Evolutionary conservation across 2,888 invertebrate species (phyloP).

Genomic region (Archips crataeganus): DNA sequence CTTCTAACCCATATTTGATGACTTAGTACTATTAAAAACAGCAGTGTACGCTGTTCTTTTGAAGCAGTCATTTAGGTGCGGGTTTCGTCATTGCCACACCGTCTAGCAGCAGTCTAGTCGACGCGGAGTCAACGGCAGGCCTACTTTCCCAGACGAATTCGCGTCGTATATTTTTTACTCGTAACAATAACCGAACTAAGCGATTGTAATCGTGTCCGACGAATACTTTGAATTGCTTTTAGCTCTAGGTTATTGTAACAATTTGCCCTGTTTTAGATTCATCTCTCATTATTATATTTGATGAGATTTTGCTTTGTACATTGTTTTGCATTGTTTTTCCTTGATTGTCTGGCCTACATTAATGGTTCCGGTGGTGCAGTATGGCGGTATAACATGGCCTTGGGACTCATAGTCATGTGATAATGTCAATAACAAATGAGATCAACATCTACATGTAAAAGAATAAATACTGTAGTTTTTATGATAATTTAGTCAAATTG

Average conservation of each 20-base stretch:
- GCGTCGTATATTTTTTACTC: conserved; percentile 68
- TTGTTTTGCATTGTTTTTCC: conserved; percentile 4
- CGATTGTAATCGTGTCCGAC: conserved; percentile 68
- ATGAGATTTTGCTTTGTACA: conserved; percentile 16
- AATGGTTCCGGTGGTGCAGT: not conserved
- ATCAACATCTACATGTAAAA: not conserved
- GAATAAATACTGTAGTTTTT: not conserved
- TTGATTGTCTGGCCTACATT: conserved; percentile 4
- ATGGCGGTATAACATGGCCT: not conserved
- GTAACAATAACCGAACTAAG: conserved; percentile 70
- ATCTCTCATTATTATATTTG: conserved; percentile 10
- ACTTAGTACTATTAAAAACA: conserved; percentile 15
- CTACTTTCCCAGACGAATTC: conserved; percentile 74
- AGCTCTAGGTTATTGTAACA: conserved; percentile 8
- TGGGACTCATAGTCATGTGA: not conserved
- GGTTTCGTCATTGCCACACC: conserved; percentile 44
- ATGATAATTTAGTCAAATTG: not conserved
- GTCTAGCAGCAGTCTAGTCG: conserved; percentile 80
- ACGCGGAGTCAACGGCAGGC: conserved; percentile 70
- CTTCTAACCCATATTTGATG: not conserved
- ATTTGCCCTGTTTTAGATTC: conserved; percentile 11
- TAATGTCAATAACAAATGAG: not conserved
- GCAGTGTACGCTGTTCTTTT: conserved; percentile 48
- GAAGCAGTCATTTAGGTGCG: conserved; percentile 39
- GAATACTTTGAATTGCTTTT: conserved; percentile 52